phyloP scores from a whole-genome alignment of 2,888 invertebrate species.

The Lottia scabra region DNA sequence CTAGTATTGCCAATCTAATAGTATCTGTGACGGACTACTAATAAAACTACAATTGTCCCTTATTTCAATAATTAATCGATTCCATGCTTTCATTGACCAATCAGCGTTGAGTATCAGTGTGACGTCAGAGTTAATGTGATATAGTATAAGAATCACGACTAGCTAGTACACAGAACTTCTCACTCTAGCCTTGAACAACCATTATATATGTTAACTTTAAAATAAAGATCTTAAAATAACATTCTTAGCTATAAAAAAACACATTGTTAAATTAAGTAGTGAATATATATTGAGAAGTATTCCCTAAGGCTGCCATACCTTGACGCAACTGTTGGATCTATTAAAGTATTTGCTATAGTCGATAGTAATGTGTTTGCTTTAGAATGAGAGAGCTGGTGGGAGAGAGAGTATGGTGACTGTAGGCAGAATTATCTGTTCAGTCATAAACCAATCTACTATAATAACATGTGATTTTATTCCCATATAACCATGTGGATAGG shows the following conservation, averaged over 20 bases:
- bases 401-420: background rate
- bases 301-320: too few species aligned
- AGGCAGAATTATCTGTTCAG: background rate
- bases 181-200: too few species aligned
- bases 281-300: too few species aligned
- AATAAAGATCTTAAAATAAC: too few species aligned
- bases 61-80: slow-evolving; percentile 7
- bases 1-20: background rate
- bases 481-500: background rate
- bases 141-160: too few species aligned
- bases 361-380: background rate
- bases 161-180: too few species aligned
- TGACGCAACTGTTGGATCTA: too few species aligned
- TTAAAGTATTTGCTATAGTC: too few species aligned
- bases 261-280: too few species aligned
- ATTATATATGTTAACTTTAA: too few species aligned
- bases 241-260: too few species aligned
- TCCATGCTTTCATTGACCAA: background rate
- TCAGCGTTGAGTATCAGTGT: background rate
- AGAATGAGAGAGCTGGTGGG: background rate
- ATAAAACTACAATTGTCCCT: background rate
- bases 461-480: slow-evolving; percentile 6
- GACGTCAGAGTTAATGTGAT: background rate
- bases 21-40: background rate
- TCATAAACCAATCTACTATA: slow-evolving; percentile 4